Evolutionary conservation across 1,140 invertebrate genomes (phyloP).

Genomic region (Drosophila kepulauana): DNA sequence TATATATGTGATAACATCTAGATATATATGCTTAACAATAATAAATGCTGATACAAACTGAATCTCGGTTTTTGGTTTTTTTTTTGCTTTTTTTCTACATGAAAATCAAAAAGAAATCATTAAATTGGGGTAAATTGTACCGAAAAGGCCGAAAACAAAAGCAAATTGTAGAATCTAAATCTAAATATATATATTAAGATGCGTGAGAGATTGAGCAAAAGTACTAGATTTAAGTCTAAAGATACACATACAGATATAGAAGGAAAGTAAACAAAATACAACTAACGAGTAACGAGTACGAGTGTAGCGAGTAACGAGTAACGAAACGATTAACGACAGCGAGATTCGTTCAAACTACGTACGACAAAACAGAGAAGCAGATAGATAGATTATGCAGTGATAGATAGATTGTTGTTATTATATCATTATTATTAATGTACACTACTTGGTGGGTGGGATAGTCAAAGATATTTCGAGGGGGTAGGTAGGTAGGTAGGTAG

Average conservation of each 20-base stretch:
- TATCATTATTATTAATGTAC: conserved; percentile 13
- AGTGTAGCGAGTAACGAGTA: conserved; percentile 6
- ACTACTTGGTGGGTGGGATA: conserved; percentile 8
- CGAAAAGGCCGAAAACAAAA: conserved; percentile 47
- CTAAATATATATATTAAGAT: conserved; percentile 22
- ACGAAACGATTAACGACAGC: conserved; percentile 15
- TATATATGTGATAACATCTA: conserved; percentile 20
- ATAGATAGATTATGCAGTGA: conserved; percentile 15
- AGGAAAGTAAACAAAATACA: conserved; percentile 13
- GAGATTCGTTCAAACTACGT: conserved; percentile 13
- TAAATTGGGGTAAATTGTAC: conserved; percentile 22
- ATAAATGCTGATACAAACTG: conserved; percentile 61
- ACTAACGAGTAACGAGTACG: conserved; percentile 19
- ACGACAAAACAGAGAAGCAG: conserved; percentile 21
- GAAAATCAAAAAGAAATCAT: conserved; percentile 30
- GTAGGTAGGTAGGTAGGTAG: not conserved
- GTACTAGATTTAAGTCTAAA: conserved; percentile 3
- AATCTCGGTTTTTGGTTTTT: conserved; percentile 30
- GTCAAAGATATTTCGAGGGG: conserved; percentile 1
- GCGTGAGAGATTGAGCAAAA: conserved; percentile 2
- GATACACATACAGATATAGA: conserved; percentile 14
- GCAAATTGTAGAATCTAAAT: conserved; percentile 48
- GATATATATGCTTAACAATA: conserved; percentile 32
- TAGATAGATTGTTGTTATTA: conserved; percentile 15
- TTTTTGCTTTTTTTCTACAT: conserved; percentile 4